Evolutionary conservation across 1,140 invertebrate species (phyloP).

Genomic region (Achatina immaculata): DNA sequence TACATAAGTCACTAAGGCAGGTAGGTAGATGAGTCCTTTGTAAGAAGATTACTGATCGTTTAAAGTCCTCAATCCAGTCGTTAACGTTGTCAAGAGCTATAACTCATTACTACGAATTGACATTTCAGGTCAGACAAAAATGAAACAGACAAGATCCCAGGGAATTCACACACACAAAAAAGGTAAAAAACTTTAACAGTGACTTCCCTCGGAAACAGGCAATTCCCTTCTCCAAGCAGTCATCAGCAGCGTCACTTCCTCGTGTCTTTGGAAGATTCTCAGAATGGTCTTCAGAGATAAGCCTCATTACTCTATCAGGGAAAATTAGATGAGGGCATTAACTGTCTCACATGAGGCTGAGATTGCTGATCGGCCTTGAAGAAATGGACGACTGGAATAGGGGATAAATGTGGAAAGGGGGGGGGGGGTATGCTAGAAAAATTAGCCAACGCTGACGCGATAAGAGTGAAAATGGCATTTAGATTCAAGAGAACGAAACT

Average conservation of each 20-base stretch:
- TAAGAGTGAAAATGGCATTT: background rate
- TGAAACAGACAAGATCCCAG: background rate
- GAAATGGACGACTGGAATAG: background rate
- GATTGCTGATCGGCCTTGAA: background rate
- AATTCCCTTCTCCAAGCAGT: background rate
- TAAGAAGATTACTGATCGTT: no score
- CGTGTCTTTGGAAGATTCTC: background rate
- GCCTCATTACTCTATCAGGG: background rate
- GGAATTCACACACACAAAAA: background rate
- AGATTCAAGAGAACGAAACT: background rate
- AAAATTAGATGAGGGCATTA: background rate
- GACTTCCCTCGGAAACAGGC: background rate
- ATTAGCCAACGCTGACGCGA: background rate
- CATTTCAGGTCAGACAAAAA: background rate
- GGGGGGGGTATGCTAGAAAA: no score
- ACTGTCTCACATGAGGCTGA: background rate
- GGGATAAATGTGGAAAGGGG: background rate
- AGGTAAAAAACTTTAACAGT: background rate
- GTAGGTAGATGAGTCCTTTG: no score
- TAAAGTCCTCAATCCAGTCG: no score
- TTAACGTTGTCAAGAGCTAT: no score
- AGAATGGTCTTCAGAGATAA: slow-evolving; percentile 1
- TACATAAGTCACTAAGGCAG: no score
- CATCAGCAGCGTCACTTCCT: background rate
- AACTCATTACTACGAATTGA: background rate